phyloP scores from a whole-genome alignment of 2,888 invertebrate genomes.

The Molorchus minor region DNA sequence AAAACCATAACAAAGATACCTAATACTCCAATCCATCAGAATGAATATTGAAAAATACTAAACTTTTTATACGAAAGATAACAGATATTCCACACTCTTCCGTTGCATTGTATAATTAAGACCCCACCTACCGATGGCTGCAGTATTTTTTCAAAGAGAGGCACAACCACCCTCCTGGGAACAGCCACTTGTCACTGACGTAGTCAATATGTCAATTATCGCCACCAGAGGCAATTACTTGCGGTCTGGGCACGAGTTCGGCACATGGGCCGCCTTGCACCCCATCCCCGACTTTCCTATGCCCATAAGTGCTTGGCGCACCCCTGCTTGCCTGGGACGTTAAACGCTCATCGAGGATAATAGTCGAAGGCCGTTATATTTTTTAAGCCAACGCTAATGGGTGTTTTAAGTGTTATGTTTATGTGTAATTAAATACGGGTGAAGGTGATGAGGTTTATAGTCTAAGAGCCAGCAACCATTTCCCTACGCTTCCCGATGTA shows the following conservation, averaged over 20 bases:
- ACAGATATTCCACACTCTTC: too few species aligned
- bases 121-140: too few species aligned
- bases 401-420: conserved; percentile 4
- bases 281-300: conserved; percentile 24
- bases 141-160: too few species aligned
- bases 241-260: conserved; percentile 51
- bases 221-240: conserved; percentile 58
- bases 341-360: conserved; percentile 15
- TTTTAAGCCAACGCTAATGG: conserved; percentile 5
- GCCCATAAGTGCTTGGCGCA: conserved; percentile 21
- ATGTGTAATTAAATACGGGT: too few species aligned
- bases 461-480: too few species aligned
- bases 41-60: too few species aligned
- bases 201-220: conserved; percentile 61
- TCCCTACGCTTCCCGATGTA: too few species aligned
- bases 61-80: too few species aligned
- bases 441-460: too few species aligned
- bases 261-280: conserved; percentile 37
- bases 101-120: too few species aligned
- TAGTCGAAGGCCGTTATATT: conserved; percentile 3
- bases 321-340: conserved; percentile 28
- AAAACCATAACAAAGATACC: too few species aligned
- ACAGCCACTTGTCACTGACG: conserved; percentile 56
- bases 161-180: conserved; percentile 27
- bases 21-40: too few species aligned